phyloP scores from a whole-genome alignment of 1,140 invertebrate species.

The Oryzaephilus surinamensis region DNA sequence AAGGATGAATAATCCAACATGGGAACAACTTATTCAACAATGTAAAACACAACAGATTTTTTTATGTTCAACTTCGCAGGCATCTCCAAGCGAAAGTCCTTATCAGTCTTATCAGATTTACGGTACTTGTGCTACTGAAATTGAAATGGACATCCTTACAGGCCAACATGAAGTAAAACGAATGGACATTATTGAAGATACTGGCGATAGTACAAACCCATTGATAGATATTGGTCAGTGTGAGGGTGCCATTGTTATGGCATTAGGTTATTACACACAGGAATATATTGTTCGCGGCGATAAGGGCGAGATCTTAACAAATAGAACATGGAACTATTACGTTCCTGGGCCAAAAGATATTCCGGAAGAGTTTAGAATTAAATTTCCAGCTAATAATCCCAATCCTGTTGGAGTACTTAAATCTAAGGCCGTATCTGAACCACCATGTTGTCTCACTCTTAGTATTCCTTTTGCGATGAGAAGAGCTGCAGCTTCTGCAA shows the following conservation, averaged over 20 bases:
- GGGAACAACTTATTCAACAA: slow-evolving; percentile 51
- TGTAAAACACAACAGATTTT: slow-evolving; percentile 50
- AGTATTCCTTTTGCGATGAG: slow-evolving; percentile 59
- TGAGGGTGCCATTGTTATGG: slow-evolving; percentile 82
- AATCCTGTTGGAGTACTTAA: slow-evolving; percentile 60
- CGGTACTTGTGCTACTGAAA: slow-evolving; percentile 17
- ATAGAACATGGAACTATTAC: too few species aligned
- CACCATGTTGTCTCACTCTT: slow-evolving; percentile 59
- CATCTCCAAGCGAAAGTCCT: slow-evolving; percentile 10
- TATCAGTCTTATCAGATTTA: slow-evolving; percentile 9
- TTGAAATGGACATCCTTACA: slow-evolving; percentile 64
- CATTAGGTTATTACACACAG: slow-evolving; percentile 66
- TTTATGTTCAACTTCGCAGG: slow-evolving; percentile 16
- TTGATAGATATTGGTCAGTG: slow-evolving; percentile 76
- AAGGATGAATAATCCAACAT: slow-evolving; percentile 48
- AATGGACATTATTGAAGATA: slow-evolving; percentile 66
- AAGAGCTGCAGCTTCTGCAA: slow-evolving; percentile 55
- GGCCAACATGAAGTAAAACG: slow-evolving; percentile 54
- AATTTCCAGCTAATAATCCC: slow-evolving; percentile 54
- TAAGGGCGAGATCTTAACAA: slow-evolving; percentile 54
- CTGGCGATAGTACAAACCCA: slow-evolving; percentile 63
- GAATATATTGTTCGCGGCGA: slow-evolving; percentile 61
- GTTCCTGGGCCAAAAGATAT: too few species aligned
- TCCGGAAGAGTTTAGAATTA: slow-evolving; percentile 72
- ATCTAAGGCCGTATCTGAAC: slow-evolving; percentile 78